Evolutionary conservation across 2,888 invertebrate species (phyloP), one percentile per base, ranked within the genome.

Genomic region (Drosophila bunnanda): DNA sequence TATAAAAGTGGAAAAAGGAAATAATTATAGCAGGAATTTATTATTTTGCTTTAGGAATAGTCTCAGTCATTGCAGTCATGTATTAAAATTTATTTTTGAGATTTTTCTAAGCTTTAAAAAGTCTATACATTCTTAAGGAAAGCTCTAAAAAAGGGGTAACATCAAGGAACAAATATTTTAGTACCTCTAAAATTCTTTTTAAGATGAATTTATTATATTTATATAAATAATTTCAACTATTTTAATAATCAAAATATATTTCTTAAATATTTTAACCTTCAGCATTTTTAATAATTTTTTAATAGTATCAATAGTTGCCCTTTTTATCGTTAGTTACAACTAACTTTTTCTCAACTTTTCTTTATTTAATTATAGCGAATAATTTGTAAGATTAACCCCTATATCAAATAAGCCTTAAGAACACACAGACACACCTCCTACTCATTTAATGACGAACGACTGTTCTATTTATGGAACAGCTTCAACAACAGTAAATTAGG

Each of bases 401-500:
- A 15, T 25, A 38, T 22, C 36, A 60, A n/a, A 62, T 30, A 10
- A 25, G 53, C 38, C 39, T 20, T 20, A 32, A 15, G 39, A 32
- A 13, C 30, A 67, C 20, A 53, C 30, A 53, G 25, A 53, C 44
- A 25, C 36, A 4, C n/a, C 15, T 32, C 53, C 43, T 32, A 28
- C 22, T 32, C 30, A 25, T 38, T 67, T 32, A 38, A 25, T 30
- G 44, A 17, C 25, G 32, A 30, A 28, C 20, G 64, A 43, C 25
- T 67, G 32, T 46, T 25, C 39, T 68, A 67, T 67, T 39, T 67
- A 50, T 41, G 57, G 36, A 68, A 69, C 48, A 55, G 69, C 46
- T 66, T 67, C 32, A 53, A 67, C 46, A 68, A 56, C 48, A 68
- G 41, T 30, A 56, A 69, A 68, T 68, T 69, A 56, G 50, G 56